Conservation (phyloP, 1,140 invertebrate species). For the Philaenus spumarius region DNA sequence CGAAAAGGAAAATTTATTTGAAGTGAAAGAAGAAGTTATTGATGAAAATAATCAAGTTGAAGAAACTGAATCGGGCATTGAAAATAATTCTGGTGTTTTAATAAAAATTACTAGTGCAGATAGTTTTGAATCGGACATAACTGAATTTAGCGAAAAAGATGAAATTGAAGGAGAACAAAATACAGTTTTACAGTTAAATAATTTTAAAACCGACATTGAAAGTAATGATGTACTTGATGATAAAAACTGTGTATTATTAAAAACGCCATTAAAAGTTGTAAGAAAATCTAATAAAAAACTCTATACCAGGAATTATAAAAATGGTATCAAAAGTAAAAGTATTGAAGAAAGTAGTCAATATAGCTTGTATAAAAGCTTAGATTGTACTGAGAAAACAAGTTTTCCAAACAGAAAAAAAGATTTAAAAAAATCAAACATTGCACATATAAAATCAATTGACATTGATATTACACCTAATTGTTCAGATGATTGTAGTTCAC, state of each 20-base stretch:
- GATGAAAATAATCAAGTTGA: not conserved
- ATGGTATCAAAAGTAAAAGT: not conserved
- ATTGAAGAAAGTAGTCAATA: not conserved
- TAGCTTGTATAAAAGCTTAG: not conserved
- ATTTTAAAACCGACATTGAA: not conserved
- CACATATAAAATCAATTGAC: not conserved
- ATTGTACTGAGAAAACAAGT: not conserved
- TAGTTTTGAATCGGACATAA: slow-evolving; percentile 1
- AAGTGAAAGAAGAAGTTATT: not conserved
- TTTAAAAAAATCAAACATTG: not conserved
- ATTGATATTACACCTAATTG: not conserved
- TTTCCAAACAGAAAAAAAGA: not conserved
- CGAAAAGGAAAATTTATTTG: not conserved
- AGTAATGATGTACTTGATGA: no score
- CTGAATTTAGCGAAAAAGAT: not conserved
- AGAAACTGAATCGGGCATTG: slow-evolving; percentile 4
- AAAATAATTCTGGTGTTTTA: not conserved
- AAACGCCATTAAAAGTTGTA: not conserved
- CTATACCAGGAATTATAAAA: no score
- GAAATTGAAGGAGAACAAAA: not conserved
- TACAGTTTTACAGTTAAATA: not conserved
- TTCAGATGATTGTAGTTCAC: not conserved
- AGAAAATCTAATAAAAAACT: not conserved
- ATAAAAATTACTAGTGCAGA: slow-evolving; percentile 10
- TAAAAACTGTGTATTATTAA: not conserved